Percentiles rank a stretch among this genome's conserved stretches.
Conservation (phyloP, 2,113 vertebrate genomes). For the Gobio gobio region DNA sequence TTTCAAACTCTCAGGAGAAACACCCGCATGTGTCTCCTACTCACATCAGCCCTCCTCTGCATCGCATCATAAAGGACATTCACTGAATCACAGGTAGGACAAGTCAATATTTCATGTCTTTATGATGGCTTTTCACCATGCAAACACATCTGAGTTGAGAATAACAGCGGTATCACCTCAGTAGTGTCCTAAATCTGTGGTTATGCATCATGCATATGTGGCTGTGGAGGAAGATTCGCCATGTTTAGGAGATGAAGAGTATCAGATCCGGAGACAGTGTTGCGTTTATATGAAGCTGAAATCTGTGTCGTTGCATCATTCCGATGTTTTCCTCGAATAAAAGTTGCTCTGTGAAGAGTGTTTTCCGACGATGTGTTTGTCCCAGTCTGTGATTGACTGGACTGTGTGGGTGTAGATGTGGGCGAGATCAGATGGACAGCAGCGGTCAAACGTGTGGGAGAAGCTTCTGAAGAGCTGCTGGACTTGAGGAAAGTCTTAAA, state of each 20-base stretch:
- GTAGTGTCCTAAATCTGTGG: neutral
- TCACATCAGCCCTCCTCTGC: neutral
- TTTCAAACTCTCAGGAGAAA: neutral
- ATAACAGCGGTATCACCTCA: neutral
- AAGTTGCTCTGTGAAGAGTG: neutral
- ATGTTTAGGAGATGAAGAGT: conserved; percentile 10
- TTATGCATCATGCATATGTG: neutral
- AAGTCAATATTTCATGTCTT: neutral
- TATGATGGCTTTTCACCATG: neutral
- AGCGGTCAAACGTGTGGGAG: neutral
- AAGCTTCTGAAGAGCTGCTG: neutral
- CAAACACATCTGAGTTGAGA: neutral
- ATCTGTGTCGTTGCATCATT: neutral
- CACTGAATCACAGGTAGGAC: neutral
- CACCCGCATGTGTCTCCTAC: neutral
- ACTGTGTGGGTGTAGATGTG: neutral
- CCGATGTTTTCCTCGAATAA: neutral
- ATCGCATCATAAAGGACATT: neutral
- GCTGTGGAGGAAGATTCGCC: conserved; percentile 13
- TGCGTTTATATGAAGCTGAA: neutral
- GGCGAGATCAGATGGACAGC: neutral
- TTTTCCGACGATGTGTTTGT: neutral
- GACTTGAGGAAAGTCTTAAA: neutral
- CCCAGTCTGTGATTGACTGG: neutral
- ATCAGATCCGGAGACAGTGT: neutral